phyloP scores from a whole-genome alignment of 2,888 invertebrate species.

The Diploptera punctata region DNA sequence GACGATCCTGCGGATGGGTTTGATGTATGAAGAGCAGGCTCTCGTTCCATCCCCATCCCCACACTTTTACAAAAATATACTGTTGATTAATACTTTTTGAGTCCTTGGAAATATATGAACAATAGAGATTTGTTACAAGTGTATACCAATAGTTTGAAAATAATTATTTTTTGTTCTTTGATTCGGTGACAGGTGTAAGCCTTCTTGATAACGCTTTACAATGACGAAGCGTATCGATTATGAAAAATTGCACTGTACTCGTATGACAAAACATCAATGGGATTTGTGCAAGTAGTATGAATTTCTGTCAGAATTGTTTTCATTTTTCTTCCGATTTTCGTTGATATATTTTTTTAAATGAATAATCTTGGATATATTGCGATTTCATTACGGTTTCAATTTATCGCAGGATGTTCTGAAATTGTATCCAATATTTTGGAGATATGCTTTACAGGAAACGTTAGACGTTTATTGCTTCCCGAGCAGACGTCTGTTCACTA shows the following conservation, averaged over 20 bases:
- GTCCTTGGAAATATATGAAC: conserved; percentile 12
- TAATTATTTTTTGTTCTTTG: conserved; percentile 17
- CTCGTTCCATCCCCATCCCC: no score
- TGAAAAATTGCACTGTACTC: conserved; percentile 13
- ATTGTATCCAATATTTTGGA: no score
- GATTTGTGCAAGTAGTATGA: conserved; percentile 2
- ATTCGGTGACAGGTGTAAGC: conserved; percentile 28
- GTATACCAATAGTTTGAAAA: conserved; percentile 9
- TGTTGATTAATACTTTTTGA: conserved; percentile 27
- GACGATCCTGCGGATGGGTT: conserved; percentile 33
- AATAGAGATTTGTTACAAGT: conserved; percentile 17
- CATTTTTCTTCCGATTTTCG: not conserved
- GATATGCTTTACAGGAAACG: no score
- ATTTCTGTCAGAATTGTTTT: no score
- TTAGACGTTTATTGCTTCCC: no score
- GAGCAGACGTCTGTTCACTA: no score
- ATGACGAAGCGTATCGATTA: conserved; percentile 21
- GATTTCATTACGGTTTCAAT: no score
- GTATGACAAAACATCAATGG: conserved; percentile 8
- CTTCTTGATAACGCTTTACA: conserved; percentile 19
- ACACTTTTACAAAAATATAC: no score
- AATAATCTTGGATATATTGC: no score
- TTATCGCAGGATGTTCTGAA: no score
- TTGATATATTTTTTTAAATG: no score
- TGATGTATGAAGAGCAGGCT: conserved; percentile 27